Percentiles rank a stretch among this genome's conserved stretches.
Evolutionary conservation across 2,113 vertebrate species (phyloP).

Genomic region (Thalassarche chlororhynchos): DNA sequence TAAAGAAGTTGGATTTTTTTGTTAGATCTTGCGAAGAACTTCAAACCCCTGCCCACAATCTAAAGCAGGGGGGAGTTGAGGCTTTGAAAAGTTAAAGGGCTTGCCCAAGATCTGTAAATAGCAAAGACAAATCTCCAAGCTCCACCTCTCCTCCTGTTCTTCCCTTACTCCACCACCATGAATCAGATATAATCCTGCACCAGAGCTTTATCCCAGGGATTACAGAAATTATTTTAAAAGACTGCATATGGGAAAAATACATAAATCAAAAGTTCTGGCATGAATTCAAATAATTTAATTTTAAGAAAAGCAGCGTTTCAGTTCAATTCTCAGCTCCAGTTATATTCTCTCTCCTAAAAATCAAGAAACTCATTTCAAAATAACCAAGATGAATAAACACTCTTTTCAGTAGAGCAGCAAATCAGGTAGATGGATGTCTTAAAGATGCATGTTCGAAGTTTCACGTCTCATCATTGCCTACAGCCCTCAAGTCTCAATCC

Average conservation of each 20-base stretch:
- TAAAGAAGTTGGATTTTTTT: neutral
- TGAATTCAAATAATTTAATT: neutral
- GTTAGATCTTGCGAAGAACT: neutral
- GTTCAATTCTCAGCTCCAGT: neutral
- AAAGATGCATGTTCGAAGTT: neutral
- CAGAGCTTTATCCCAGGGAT: neutral
- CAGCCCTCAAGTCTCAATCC: neutral
- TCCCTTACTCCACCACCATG: neutral
- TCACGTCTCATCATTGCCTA: neutral
- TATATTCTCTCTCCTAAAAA: neutral
- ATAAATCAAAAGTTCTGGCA: neutral
- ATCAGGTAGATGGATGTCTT: neutral
- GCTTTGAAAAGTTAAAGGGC: neutral
- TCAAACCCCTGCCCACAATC: neutral
- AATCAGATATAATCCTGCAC: neutral
- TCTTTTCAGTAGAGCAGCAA: neutral
- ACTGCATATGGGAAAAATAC: neutral
- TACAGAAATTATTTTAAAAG: constrained; percentile 17
- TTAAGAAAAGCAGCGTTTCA: neutral
- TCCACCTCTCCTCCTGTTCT: neutral
- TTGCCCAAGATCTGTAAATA: constrained; percentile 17
- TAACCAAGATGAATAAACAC: neutral
- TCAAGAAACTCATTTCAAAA: neutral
- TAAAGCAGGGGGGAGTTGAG: neutral
- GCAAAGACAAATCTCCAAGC: neutral